These are phyloP conservation scores for Variabilichromis moorii DNA, from an alignment of 2,113 vertebrate species.

Conservation along the genomic window DNA sequence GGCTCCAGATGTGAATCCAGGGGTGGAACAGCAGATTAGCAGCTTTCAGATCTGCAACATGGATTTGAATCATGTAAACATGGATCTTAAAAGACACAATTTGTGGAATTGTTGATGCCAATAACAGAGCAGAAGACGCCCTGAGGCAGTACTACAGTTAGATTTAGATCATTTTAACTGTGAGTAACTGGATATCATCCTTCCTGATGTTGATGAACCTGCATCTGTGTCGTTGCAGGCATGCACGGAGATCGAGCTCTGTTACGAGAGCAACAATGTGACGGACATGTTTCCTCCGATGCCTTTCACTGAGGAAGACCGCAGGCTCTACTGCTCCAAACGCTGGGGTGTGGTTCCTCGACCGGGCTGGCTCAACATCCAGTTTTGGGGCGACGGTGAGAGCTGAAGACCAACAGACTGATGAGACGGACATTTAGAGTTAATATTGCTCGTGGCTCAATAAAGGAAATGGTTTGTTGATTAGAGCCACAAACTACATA, in stretches of 20 bases:
- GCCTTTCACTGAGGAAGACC: conserved; percentile 70
- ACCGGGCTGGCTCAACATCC: conserved; percentile 74
- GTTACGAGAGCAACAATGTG: conserved; percentile 82
- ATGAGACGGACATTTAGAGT: background rate
- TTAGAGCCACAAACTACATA: background rate
- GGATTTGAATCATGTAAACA: background rate
- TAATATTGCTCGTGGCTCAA: accelerated
- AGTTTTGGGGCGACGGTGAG: conserved; percentile 82
- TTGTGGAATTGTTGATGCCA: background rate
- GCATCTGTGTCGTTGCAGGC: conserved; percentile 64
- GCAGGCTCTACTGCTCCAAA: conserved; percentile 74
- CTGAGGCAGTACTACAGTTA: background rate
- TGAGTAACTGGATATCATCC: background rate
- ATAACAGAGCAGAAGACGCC: background rate
- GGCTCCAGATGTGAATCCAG: background rate
- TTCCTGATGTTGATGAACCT: background rate
- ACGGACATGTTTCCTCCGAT: conserved; percentile 88
- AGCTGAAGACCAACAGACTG: background rate
- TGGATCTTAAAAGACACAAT: accelerated
- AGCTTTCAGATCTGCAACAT: background rate
- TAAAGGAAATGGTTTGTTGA: background rate
- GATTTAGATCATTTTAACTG: background rate
- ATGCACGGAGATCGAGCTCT: conserved; percentile 86
- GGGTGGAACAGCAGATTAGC: background rate
- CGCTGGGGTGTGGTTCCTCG: conserved; percentile 80